Percentiles rank a stretch among this genome's conserved stretches.
These are phyloP conservation scores for Baryphthengus martii DNA, from an alignment of 2,113 vertebrate genomes.

Conservation along the genomic window DNA sequence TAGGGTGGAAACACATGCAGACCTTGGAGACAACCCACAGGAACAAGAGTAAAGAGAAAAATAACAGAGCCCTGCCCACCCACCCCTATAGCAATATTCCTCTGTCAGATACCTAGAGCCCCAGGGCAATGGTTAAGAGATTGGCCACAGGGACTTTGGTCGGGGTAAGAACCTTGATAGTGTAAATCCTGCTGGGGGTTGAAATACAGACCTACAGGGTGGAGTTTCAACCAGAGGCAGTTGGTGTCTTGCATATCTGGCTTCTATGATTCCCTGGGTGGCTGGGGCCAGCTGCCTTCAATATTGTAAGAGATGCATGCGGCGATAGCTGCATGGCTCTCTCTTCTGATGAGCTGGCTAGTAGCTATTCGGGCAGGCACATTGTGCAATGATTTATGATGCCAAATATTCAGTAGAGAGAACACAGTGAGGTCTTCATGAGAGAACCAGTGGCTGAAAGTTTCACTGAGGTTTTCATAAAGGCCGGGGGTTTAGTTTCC, in stretches of 20 bases:
- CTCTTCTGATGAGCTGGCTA: neutral
- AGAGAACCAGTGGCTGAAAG: neutral
- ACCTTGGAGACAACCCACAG: neutral
- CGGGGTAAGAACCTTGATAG: neutral
- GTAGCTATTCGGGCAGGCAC: neutral
- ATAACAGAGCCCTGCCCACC: neutral
- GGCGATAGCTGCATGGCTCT: neutral
- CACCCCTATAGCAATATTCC: neutral
- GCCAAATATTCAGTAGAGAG: neutral
- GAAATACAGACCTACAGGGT: neutral
- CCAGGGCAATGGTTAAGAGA: neutral
- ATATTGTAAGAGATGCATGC: neutral
- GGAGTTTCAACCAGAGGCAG: neutral
- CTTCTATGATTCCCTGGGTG: neutral
- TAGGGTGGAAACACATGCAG: neutral
- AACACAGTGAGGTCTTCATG: neutral
- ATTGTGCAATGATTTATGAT: neutral
- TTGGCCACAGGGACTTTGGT: neutral
- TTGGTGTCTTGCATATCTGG: neutral
- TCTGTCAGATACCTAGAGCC: neutral
- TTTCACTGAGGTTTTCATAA: neutral
- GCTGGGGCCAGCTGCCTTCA: neutral
- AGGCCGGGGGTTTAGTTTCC: fast-evolving
- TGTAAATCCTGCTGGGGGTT: neutral
- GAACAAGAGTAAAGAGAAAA: neutral